These are phyloP conservation scores for Serinus canaria DNA, from an alignment of 2,113 vertebrate genomes.

Conservation along the genomic window DNA sequence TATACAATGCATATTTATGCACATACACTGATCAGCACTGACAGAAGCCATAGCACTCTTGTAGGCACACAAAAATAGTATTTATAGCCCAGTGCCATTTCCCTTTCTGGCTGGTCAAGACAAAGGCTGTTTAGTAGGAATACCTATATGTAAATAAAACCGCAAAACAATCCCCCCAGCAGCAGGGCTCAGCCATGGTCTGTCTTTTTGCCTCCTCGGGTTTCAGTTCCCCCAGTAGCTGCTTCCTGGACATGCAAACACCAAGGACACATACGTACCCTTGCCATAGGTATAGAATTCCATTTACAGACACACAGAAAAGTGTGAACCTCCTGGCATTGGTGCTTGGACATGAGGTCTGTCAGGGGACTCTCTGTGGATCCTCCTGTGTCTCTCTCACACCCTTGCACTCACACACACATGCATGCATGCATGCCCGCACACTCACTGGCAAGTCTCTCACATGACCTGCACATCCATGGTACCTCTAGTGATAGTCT, in stretches of 20 bases:
- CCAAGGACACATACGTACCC: not conserved
- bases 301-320: accelerated
- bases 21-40: not conserved
- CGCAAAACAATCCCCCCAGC: not conserved
- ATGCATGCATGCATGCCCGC: not conserved
- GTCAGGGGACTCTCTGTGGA: not conserved
- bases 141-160: not conserved
- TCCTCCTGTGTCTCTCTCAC: not conserved
- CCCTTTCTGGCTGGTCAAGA: not conserved
- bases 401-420: too few relatives aligned
- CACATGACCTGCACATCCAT: accelerated
- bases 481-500: not conserved
- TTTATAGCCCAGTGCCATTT: not conserved
- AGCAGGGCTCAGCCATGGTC: accelerated
- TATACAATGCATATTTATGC: not conserved
- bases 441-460: not conserved
- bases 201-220: not conserved
- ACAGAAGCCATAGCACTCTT: not conserved
- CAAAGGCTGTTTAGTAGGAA: not conserved
- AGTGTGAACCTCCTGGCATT: not conserved
- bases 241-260: not conserved
- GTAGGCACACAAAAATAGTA: not conserved
- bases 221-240: not conserved
- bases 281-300: accelerated
- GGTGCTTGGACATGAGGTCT: not conserved